These are phyloP conservation scores for Vespertilio murinus DNA, from an alignment of 2,797 vertebrate genomes.

Conservation along the genomic window DNA sequence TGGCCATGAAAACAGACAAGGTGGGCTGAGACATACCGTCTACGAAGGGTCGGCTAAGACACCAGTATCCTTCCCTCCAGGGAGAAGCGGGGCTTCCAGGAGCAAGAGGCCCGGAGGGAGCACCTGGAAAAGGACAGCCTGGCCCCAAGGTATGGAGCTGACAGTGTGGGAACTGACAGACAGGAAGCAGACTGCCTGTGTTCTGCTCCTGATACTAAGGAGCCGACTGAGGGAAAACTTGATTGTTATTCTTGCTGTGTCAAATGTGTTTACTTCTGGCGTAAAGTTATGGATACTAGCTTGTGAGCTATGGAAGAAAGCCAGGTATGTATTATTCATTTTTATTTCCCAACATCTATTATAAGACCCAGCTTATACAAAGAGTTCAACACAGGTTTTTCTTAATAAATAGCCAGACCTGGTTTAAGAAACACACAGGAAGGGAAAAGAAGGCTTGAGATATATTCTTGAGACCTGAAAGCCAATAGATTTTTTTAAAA, in stretches of 20 bases:
- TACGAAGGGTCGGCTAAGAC: neutral
- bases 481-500: conserved; percentile 21
- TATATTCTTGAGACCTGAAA: neutral
- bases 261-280: conserved; percentile 11
- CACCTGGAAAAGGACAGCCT: conserved; percentile 85
- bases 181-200: neutral
- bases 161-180: neutral
- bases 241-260: neutral
- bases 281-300: neutral
- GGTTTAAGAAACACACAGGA: conserved; percentile 33
- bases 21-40: neutral
- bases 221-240: neutral
- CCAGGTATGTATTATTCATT: neutral
- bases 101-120: conserved; percentile 86
- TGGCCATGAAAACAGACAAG: neutral
- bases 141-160: conserved; percentile 87
- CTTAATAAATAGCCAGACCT: neutral
- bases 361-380: neutral
- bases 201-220: neutral
- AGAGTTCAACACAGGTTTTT: conserved; percentile 60
- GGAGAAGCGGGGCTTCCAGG: conserved; percentile 89
- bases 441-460: conserved; percentile 22
- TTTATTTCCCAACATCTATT: conserved; percentile 47
- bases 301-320: conserved; percentile 7
- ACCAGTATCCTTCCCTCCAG: conserved; percentile 78